Conservation (phyloP, 1,140 invertebrate genomes). For the Cepaea nemoralis region DNA sequence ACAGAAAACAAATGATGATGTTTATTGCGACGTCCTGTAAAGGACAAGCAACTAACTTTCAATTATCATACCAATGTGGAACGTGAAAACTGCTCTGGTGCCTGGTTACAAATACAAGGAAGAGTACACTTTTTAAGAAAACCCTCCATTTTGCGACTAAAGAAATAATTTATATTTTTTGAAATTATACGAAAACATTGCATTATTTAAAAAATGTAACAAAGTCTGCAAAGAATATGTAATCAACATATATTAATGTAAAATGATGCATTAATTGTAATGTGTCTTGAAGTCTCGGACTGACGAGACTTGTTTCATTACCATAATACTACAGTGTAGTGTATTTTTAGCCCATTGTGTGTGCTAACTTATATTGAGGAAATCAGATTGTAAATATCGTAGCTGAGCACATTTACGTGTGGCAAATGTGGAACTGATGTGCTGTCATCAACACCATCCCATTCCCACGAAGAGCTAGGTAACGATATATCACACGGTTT, state of each 20-base stretch:
- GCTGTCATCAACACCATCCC: conserved; percentile 8
- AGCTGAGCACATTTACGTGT: background rate
- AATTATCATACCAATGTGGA: no score
- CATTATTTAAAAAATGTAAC: no score
- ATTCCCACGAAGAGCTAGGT: background rate
- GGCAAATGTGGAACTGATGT: conserved; percentile 29
- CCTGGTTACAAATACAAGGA: no score
- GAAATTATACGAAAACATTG: no score
- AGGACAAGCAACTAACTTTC: no score
- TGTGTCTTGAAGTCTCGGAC: conserved; percentile 17
- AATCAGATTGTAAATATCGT: conserved; percentile 38
- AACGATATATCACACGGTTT: background rate
- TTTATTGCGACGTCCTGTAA: no score
- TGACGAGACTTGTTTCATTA: conserved; percentile 35
- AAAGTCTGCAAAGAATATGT: no score
- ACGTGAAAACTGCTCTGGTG: no score
- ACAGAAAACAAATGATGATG: no score
- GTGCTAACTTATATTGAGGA: conserved; percentile 36
- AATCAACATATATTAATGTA: background rate
- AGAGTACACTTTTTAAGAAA: background rate
- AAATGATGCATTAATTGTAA: background rate
- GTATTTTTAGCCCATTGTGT: conserved; percentile 39
- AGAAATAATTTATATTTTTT: background rate
- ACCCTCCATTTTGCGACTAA: background rate
- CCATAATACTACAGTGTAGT: conserved; percentile 39